These are phyloP conservation scores for Mya arenaria DNA, from an alignment of 1,140 invertebrate genomes.

Conservation along the genomic window DNA sequence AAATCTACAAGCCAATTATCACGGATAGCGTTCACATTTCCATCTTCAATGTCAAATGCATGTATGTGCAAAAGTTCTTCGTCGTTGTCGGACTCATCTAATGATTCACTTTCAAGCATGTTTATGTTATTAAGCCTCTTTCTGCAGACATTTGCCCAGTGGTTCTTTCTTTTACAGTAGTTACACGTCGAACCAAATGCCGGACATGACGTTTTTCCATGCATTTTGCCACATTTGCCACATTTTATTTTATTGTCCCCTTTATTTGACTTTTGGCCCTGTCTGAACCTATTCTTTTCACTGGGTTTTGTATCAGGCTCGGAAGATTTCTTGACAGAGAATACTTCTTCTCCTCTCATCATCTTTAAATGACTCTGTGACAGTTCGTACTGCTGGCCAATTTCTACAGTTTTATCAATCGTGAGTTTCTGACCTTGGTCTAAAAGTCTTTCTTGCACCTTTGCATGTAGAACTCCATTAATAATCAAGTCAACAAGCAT, in stretches of 20 bases:
- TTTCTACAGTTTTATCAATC: constrained; percentile 10
- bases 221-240: constrained; percentile 5
- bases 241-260: background rate
- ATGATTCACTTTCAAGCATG: background rate
- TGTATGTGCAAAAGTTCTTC: background rate
- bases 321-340: background rate
- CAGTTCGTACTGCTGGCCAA: constrained; percentile 6
- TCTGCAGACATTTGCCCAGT: constrained; percentile 40
- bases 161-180: constrained; percentile 44
- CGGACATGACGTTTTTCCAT: constrained; percentile 22
- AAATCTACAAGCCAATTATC: constrained; percentile 25
- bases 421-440: constrained; percentile 8
- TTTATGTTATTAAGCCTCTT: background rate
- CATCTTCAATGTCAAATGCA: background rate
- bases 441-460: constrained; percentile 13
- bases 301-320: background rate
- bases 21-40: background rate
- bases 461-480: constrained; percentile 13
- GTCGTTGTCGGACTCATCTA: background rate
- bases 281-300: no score
- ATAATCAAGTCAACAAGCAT: constrained; percentile 17
- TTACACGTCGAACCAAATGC: constrained; percentile 39
- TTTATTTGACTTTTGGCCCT: no score
- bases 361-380: constrained; percentile 19
- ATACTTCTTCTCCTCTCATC: background rate